These are phyloP conservation scores for Poecile atricapillus DNA, from an alignment of 2,113 vertebrate species.

Conservation along the genomic window DNA sequence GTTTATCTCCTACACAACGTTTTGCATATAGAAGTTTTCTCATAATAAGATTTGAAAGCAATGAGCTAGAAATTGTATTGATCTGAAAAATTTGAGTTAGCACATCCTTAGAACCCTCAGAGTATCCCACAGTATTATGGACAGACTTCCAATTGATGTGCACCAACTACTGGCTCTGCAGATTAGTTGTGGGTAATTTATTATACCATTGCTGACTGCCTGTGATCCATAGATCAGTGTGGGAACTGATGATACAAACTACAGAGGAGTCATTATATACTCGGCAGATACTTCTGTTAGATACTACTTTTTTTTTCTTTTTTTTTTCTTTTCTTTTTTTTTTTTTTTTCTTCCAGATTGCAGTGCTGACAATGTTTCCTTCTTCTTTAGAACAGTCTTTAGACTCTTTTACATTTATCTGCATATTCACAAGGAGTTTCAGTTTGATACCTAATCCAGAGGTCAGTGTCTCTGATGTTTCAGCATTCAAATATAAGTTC, in stretches of 20 bases:
- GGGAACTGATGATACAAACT: background rate
- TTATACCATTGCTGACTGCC: background rate
- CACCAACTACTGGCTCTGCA: background rate
- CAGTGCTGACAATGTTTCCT: background rate
- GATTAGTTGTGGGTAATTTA: background rate
- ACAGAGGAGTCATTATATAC: background rate
- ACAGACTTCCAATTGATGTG: background rate
- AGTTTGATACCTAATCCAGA: background rate
- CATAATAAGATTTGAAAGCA: background rate
- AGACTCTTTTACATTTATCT: background rate
- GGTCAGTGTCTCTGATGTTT: background rate
- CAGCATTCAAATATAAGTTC: background rate
- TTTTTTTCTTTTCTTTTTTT: background rate
- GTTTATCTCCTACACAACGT: fast-evolving
- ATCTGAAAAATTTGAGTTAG: background rate
- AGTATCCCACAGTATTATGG: background rate
- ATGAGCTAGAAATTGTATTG: background rate
- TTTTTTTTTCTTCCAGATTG: background rate
- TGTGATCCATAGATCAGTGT: background rate
- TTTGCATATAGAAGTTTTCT: background rate
- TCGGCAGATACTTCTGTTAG: background rate
- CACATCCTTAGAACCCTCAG: fast-evolving
- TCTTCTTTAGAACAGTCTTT: background rate
- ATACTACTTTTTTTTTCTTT: background rate
- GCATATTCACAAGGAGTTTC: background rate